Base-by-base conservation (phyloP, 2,113 vertebrate genomes). In the Salvelinus fontinalis region DNA sequence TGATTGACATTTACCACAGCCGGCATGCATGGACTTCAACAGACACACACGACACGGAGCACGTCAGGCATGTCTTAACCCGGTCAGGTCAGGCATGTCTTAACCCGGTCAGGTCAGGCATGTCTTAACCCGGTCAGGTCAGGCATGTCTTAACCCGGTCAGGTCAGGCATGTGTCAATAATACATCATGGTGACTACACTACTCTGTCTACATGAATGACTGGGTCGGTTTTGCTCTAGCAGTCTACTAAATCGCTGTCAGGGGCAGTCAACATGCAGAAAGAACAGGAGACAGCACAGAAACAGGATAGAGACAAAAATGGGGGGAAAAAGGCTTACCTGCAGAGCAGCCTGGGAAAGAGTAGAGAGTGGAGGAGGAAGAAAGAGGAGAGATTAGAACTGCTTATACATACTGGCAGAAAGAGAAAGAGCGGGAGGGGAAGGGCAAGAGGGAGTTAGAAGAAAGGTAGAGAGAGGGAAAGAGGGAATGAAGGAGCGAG, bases 281-380 rank as follows among this genome's bases (percentile, higher is more conserved):
- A n/a, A 39, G 57, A 24, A 44, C 67, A 64, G 8, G 73, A 49
- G 16, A 75, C 31, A 73, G 60, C 13, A 31, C n/a, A 26, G 29
- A 75, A 13, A 76, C 66, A 54, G 4, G 27, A 54, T 7, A 14
- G 18, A 5, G 13, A 26, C n/a, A 34, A 72, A 24, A 51, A 54
- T 57, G 14, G 72, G 76, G 74, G 22, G 29, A 60, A 79, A 51
- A 74, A 89, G 74, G 76, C 95, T 96, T 94, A 97, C 97, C 97
- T 97, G 95, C 87, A 97, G 89, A 85, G 95, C 93, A 92, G 96
- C 95, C 96, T 95, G 87, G 79, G 87, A 85, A 54, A 87, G 75
- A 85, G 83, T 7, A 80, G 70, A 76, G 80, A 77, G 76, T 79
- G 66, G 39, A 13, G 49, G 72, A 81, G 70, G 79, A 67, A 67